Evolutionary conservation across 2,797 vertebrate species (phyloP).

Genomic region (Ficedula albicollis): DNA sequence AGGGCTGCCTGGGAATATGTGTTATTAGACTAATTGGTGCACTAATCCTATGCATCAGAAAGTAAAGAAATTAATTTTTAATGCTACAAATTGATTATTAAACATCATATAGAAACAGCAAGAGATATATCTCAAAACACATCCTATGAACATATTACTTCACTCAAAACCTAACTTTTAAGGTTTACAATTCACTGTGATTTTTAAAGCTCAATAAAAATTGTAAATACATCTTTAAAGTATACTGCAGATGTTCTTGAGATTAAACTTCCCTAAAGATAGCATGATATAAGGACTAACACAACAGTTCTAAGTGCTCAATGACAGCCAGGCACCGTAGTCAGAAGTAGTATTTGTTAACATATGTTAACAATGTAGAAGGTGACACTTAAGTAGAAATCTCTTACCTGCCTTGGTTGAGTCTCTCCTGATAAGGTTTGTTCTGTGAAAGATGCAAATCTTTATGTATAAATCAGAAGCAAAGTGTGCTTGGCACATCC

Average conservation of each 20-base stretch:
- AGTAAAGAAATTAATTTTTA: not conserved
- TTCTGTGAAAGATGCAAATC: constrained; percentile 64
- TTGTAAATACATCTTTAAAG: constrained; percentile 9
- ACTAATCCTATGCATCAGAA: not conserved
- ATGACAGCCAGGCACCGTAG: not conserved
- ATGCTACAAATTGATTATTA: not conserved
- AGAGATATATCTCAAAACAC: not conserved
- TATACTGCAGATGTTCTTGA: constrained; percentile 38
- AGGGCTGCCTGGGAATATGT: not conserved
- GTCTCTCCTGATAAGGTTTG: constrained; percentile 65
- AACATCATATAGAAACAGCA: not conserved
- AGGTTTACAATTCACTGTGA: not conserved
- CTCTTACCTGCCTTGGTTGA: constrained; percentile 78
- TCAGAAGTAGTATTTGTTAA: constrained; percentile 47
- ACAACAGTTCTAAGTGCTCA: constrained; percentile 8
- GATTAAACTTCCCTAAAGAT: constrained; percentile 32
- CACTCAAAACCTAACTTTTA: constrained; percentile 28
- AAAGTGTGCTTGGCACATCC: constrained; percentile 64
- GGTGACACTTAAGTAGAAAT: constrained; percentile 65
- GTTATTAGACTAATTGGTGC: not conserved
- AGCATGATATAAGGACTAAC: constrained; percentile 22
- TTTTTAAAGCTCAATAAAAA: not conserved
- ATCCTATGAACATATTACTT: constrained; percentile 22
- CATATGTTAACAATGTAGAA: constrained; percentile 38
- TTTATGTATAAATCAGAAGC: constrained; percentile 61